A percentile compares a stretch with the other conserved stretches of the same genome.
phyloP scores from a whole-genome alignment of 2,797 vertebrate species.

The Pseudochirops cupreus region DNA sequence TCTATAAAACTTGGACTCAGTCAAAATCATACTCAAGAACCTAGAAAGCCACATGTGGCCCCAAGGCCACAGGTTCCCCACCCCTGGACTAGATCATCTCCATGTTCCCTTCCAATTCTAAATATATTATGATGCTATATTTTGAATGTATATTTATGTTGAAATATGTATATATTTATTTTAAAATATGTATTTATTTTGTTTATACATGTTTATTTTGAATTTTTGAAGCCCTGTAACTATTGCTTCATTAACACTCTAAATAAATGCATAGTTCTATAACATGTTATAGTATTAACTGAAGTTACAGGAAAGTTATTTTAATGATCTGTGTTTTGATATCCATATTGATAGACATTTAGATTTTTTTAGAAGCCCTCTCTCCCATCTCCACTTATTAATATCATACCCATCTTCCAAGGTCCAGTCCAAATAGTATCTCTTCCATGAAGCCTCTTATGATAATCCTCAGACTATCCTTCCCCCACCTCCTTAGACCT shows the following conservation, averaged over 20 bases:
- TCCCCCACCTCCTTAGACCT: not conserved
- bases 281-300: conserved; percentile 29
- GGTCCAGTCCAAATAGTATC: not conserved
- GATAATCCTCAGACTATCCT: not conserved
- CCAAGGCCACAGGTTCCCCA: not conserved
- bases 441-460: not conserved
- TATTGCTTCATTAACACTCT: not conserved
- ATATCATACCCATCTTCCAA: not conserved
- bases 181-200: not conserved
- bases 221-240: not conserved
- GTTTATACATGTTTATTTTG: not conserved
- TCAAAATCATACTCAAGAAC: no score
- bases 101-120: not conserved
- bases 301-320: conserved; percentile 20
- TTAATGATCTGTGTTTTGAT: not conserved
- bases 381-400: not conserved
- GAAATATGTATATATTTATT: not conserved
- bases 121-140: not conserved
- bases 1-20: no score
- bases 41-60: no score
- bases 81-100: not conserved
- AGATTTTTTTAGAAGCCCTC: not conserved
- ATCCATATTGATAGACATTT: not conserved
- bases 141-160: not conserved
- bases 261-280: conserved; percentile 26